A percentile compares a stretch with the other conserved stretches of the same genome.
These are phyloP conservation scores for Xenopus laevis DNA, from an alignment of 2,113 vertebrate genomes.

Conservation along the genomic window DNA sequence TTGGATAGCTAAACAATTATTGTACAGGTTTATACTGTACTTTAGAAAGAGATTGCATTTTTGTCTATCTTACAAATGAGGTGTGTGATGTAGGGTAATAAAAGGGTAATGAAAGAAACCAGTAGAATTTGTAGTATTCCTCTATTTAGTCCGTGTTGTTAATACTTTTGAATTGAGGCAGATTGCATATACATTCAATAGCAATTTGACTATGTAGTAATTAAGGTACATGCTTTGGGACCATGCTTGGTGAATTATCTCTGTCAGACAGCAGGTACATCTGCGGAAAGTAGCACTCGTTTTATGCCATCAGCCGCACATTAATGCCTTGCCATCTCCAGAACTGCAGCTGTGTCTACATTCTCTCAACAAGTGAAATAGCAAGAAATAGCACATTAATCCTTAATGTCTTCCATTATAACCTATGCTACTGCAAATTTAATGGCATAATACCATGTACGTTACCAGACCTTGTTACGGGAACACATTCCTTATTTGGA, in stretches of 20 bases:
- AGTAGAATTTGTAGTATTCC: too few species aligned
- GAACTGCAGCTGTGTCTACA: slow-evolving; percentile 5
- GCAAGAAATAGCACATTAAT: slow-evolving; percentile 22
- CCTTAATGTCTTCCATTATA: slow-evolving; percentile 27
- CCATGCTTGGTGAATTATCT: background rate
- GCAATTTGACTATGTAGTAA: slow-evolving; percentile 14
- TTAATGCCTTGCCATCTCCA: slow-evolving; percentile 8
- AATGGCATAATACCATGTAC: background rate
- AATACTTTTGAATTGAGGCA: background rate
- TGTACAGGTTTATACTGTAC: too few species aligned
- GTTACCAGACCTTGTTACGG: background rate
- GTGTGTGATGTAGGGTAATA: too few species aligned
- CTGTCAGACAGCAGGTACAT: slow-evolving; percentile 5
- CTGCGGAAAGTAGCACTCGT: background rate
- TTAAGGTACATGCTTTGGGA: background rate
- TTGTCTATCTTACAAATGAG: too few species aligned
- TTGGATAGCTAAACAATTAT: too few species aligned
- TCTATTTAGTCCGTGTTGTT: too few species aligned
- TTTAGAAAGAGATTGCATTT: too few species aligned
- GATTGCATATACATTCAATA: slow-evolving; percentile 1
- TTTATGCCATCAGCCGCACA: background rate
- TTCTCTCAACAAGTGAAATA: background rate
- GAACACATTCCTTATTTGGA: background rate
- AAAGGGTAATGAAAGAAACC: too few species aligned
- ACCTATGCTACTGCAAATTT: accelerated